These are phyloP conservation scores for Sebastolobus alascanus DNA, from an alignment of 2,797 vertebrate species.

Conservation along the genomic window DNA sequence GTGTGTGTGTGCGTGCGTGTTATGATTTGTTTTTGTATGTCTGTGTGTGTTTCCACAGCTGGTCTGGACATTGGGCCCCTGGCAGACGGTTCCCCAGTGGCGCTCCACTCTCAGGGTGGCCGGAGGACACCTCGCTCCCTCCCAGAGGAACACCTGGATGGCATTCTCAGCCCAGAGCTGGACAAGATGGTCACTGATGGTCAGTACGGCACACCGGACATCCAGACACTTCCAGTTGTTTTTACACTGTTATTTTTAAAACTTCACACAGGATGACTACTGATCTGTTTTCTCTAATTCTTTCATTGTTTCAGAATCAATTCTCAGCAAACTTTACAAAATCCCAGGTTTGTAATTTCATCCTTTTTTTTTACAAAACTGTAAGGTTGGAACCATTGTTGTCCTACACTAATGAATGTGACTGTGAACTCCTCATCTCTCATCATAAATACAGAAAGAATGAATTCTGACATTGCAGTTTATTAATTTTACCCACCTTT, in stretches of 20 bases:
- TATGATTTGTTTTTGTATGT: slow-evolving; percentile 61
- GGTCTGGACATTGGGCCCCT: slow-evolving; percentile 91
- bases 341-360: slow-evolving; percentile 92
- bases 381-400: not conserved
- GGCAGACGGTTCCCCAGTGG: slow-evolving; percentile 87
- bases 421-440: not conserved
- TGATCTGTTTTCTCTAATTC: slow-evolving; percentile 27
- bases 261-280: slow-evolving; percentile 6
- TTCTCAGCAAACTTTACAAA: slow-evolving; percentile 98
- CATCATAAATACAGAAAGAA: not conserved
- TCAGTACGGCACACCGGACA: slow-evolving; percentile 77
- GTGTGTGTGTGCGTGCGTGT: slow-evolving; percentile 27
- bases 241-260: not conserved
- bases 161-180: slow-evolving; percentile 97
- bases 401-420: not conserved
- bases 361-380: not conserved
- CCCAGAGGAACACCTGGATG: slow-evolving; percentile 94
- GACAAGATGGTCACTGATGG: slow-evolving; percentile 99
- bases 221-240: not conserved
- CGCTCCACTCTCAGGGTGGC: slow-evolving; percentile 85
- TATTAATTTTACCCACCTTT: not conserved
- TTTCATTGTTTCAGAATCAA: slow-evolving; percentile 90
- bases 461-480: not conserved
- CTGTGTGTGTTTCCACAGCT: slow-evolving; percentile 84
- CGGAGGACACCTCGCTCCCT: slow-evolving; percentile 88